Base-by-base conservation (phyloP, 2,888 invertebrate genomes). In the Acleris cristana region DNA sequence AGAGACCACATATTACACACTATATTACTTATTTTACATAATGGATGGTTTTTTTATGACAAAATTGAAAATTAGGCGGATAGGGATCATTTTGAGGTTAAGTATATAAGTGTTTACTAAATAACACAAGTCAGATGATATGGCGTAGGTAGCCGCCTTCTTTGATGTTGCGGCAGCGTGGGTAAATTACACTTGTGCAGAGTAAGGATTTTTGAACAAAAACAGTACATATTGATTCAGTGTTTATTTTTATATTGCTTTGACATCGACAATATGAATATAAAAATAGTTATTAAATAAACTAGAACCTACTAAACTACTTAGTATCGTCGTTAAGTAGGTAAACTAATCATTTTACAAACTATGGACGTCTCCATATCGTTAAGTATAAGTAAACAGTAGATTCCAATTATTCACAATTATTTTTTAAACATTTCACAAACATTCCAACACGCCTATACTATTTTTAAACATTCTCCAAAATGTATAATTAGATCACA, bases 401-500 rank as follows among this genome's bases (percentile, higher is more conserved):
- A 72, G 75, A 75, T 75, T 74, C 75, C 71, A 75, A 75, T 72
- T 80, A 74, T 79, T 75, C 76, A 79, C 76, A 82, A 73, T 70
- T 70, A 73, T 70, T 70, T 75, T 61, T 65, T 75, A 72, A 70
- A 75, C 71, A 72, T 66, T 70, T 64, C 66, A 72, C 71, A 74
- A 70, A 67, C 69, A 72, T 66, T 70, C 71, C 71, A 71, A 67
- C 69, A 67, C 70, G 51, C 66, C 44, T 69, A 52, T 18, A 58
- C 58, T 63, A 62, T 57, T 45, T 57, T 61, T 61, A 56, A 53
- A 58, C 67, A 66, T 57, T 63, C 53, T 67, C 49, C 62, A 54
- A 67, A 63, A 78, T 72, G 64, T 70, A 71, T 73, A 72, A 73
- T 80, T 79, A 85, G 79, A 90, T 90, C 91, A 91, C 90, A 91